Conservation (phyloP, 1,140 invertebrate genomes). For the Zophobas atratus region DNA sequence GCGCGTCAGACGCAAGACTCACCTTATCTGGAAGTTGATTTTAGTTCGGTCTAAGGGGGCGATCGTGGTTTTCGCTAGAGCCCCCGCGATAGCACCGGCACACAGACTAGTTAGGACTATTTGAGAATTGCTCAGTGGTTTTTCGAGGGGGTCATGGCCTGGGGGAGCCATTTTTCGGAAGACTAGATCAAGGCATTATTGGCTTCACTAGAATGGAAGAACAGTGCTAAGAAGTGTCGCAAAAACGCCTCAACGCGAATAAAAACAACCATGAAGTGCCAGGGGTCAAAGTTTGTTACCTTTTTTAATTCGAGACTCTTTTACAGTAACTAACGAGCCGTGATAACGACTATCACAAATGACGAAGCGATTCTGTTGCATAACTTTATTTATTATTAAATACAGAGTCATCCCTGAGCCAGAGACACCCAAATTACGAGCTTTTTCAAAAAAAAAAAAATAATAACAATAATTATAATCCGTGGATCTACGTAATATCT, state of each 20-base stretch:
- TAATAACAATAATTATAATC: conserved; percentile 1
- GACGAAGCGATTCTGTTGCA: conserved; percentile 11
- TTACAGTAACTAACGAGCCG: conserved; percentile 5
- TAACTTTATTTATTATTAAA: conserved; percentile 31
- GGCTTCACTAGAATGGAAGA: neutral
- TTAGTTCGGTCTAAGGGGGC: conserved; percentile 98
- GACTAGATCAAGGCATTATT: conserved; percentile 41
- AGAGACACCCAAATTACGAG: neutral
- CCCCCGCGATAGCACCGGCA: conserved; percentile 92
- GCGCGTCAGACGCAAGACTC: conserved; percentile 53
- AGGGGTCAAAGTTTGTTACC: conserved; percentile 34
- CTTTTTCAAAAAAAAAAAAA: neutral
- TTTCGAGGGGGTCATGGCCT: conserved; percentile 37
- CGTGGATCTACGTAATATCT: too few species aligned
- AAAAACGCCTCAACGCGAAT: neutral
- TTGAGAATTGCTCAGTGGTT: conserved; percentile 68
- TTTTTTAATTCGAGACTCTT: conserved; percentile 17
- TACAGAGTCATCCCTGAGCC: neutral
- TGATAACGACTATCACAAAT: conserved; percentile 27
- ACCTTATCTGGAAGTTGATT: conserved; percentile 96
- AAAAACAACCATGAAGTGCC: neutral
- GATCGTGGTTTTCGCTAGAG: conserved; percentile 95
- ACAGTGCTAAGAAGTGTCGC: neutral
- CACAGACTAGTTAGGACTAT: conserved; percentile 80
- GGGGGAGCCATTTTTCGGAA: conserved; percentile 47